phyloP scores from a whole-genome alignment of 2,113 vertebrate genomes.

The Anser cygnoides region DNA sequence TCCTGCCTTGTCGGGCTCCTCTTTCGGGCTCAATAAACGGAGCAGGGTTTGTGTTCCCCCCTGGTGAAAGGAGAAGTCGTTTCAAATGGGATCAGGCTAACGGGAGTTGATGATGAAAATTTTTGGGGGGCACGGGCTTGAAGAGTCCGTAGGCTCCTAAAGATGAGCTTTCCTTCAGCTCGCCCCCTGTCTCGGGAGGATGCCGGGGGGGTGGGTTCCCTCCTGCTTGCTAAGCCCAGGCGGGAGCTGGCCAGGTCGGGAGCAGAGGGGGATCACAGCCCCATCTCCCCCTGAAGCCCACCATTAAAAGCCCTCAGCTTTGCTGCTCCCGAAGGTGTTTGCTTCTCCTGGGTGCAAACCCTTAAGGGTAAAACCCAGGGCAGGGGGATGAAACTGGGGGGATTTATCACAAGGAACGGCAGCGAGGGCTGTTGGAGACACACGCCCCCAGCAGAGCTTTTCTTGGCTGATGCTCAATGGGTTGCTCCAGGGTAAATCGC shows the following conservation, averaged over 20 bases:
- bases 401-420: fast-evolving
- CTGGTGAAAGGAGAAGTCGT: too few relatives aligned
- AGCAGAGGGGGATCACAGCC: fast-evolving
- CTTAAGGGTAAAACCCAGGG: fast-evolving
- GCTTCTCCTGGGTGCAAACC: fast-evolving
- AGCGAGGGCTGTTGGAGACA: fast-evolving
- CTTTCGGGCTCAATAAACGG: background rate
- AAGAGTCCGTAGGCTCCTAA: too few relatives aligned
- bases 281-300: background rate
- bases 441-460: background rate
- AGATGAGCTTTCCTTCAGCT: background rate
- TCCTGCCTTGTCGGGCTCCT: background rate
- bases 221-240: background rate
- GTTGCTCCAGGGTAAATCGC: background rate
- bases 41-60: background rate
- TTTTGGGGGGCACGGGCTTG: background rate
- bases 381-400: fast-evolving
- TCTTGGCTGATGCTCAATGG: background rate
- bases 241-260: background rate
- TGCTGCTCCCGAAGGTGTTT: background rate
- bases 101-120: background rate
- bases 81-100: background rate
- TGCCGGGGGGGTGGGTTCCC: fast-evolving
- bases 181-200: background rate
- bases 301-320: too few relatives aligned